phyloP scores from a whole-genome alignment of 53 echinoderm and acorn worm species.

The Hippasteria phrygiana region DNA sequence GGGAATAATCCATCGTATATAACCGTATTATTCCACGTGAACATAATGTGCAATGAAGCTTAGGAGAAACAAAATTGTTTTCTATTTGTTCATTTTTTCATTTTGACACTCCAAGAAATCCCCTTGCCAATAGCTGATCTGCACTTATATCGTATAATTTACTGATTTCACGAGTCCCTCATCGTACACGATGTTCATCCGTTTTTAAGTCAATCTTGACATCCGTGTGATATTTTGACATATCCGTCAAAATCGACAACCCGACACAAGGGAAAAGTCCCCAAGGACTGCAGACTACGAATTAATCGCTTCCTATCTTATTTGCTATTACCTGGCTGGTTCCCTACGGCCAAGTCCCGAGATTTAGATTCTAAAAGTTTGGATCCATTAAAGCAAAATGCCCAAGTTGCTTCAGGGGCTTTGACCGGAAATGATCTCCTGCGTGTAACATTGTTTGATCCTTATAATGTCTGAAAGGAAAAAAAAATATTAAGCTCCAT shows the following conservation, averaged over 20 bases:
- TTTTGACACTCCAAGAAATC: too few species aligned
- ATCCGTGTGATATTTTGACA: background rate
- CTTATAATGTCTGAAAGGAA: background rate
- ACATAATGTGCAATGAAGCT: too few species aligned
- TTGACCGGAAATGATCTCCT: background rate
- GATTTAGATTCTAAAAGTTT: too few species aligned
- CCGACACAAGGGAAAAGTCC: background rate
- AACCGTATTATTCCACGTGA: too few species aligned
- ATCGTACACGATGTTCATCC: background rate
- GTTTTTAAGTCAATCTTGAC: background rate
- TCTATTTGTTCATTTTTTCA: too few species aligned
- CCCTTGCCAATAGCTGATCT: too few species aligned
- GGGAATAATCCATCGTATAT: too few species aligned
- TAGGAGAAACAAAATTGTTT: too few species aligned
- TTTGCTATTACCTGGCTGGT: background rate
- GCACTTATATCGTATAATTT: background rate
- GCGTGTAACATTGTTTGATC: background rate
- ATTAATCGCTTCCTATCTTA: background rate
- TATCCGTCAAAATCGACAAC: background rate
- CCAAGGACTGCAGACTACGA: background rate
- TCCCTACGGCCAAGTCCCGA: too few species aligned
- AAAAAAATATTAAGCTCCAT: too few species aligned
- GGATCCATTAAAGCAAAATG: too few species aligned
- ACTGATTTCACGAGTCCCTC: background rate
- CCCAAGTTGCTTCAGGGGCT: background rate